Evolutionary conservation across 2,888 invertebrate genomes (phyloP), one percentile per base, ranked within the genome.

Genomic region (Cataglyphis cursor): DNA sequence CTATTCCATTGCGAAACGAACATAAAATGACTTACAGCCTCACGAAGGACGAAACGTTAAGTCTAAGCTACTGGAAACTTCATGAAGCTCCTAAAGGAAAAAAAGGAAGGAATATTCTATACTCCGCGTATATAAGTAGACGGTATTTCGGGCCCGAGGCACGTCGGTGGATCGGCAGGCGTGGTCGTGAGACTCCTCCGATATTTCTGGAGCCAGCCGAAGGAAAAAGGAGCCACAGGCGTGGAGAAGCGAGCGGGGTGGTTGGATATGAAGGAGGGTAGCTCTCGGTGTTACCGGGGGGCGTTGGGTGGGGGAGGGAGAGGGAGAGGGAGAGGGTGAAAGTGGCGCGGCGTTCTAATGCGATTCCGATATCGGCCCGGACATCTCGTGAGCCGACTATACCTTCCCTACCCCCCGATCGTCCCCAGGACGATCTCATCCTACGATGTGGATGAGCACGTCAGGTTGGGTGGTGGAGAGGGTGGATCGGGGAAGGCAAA

Each of bases 321-420:
- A 0, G 41, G 4, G n/a, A 2, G n/a, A 2, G n/a, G n/a, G 51
- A n/a, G 8, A n/a, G 51, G 88, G 88, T 82, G 87, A 89, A 90
- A 91, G 90, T 90, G 91, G 90, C 85, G 88, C 87, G 87, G 87
- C 88, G 88, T 90, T 90, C 92, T 93, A 93, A 93, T 93, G 93
- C 91, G 92, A 93, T 93, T 93, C 92, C 93, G 92, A 93, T 93
- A 93, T 92, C 93, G 91, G 90, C 86, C 89, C 90, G 90, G 89
- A 91, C 91, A 91, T 92, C 91, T 91, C 90, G 86, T 87, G 90
- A 90, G 90, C 90, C 87, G 90, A 87, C 90, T 90, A 90, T 88
- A 87, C 88, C 82, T 73, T 82, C 82, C 87, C 87, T 85, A 54
- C 57, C 66, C 73, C 83, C 68, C 51, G 68, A 74, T n/a, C 70